Evolutionary conservation across 2,113 vertebrate genomes (phyloP).

Genomic region (Sylvia atricapilla): DNA sequence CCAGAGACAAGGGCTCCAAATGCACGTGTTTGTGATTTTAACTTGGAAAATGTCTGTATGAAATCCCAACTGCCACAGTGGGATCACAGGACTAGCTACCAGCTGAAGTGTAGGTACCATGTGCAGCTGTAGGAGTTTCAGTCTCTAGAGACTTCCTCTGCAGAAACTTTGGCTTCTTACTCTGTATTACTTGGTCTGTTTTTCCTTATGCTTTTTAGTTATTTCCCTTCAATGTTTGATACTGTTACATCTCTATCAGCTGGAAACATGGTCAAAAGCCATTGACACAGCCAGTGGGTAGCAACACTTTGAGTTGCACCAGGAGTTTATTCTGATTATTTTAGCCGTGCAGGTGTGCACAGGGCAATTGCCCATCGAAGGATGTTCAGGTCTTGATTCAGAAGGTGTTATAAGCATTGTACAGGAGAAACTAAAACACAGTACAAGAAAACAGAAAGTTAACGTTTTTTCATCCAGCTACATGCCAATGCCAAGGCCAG

Average conservation of each 20-base stretch:
- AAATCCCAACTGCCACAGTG: background rate
- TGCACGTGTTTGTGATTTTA: background rate
- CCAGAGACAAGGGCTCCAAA: background rate
- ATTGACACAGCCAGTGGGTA: background rate
- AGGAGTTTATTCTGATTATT: background rate
- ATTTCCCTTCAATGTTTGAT: background rate
- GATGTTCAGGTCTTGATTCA: background rate
- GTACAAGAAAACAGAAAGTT: background rate
- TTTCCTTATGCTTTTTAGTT: background rate
- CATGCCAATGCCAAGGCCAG: background rate
- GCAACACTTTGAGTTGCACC: background rate
- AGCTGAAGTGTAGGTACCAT: fast-evolving
- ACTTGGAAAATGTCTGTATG: background rate
- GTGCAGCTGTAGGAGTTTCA: background rate
- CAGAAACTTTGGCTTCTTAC: background rate
- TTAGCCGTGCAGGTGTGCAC: background rate
- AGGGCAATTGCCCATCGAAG: background rate
- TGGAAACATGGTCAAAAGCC: background rate
- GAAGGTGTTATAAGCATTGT: background rate
- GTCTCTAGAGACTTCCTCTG: background rate
- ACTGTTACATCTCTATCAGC: background rate
- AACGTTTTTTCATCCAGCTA: background rate
- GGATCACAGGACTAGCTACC: fast-evolving
- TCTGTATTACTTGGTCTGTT: background rate
- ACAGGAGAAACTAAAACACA: background rate